These are phyloP conservation scores for Deroplatys truncata DNA, from an alignment of 2,888 invertebrate species.

Conservation along the genomic window DNA sequence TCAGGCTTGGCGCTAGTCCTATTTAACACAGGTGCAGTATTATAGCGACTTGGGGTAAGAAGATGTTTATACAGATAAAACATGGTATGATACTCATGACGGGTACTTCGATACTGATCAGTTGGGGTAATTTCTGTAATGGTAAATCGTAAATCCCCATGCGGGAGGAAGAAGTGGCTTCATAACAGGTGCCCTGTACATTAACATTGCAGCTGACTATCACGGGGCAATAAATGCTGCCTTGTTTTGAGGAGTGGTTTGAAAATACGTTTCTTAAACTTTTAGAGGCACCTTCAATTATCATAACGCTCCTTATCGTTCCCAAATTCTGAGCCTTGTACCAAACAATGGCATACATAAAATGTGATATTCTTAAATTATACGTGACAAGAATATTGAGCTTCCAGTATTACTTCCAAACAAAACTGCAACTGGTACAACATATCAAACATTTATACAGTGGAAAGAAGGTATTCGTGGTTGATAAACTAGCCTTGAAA, in stretches of 20 bases:
- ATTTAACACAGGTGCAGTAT: neutral
- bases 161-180: neutral
- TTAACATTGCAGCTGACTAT: neutral
- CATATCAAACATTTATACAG: neutral
- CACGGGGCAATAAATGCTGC: neutral
- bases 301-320: too few relatives aligned
- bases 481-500: neutral
- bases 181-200: too few relatives aligned
- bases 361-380: too few relatives aligned
- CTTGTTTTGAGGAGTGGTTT: neutral
- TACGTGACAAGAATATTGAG: neutral
- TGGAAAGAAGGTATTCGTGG: neutral
- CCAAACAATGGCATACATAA: too few relatives aligned
- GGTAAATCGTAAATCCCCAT: neutral
- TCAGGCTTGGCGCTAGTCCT: neutral
- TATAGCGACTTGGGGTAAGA: neutral
- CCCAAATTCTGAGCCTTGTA: too few relatives aligned
- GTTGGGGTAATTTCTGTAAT: neutral
- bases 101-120: neutral
- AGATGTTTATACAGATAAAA: neutral
- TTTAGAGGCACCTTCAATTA: neutral
- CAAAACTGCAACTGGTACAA: neutral
- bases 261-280: neutral
- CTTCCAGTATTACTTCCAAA: neutral
- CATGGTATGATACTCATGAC: neutral